These are phyloP conservation scores for Cerastis rubricosa DNA, from an alignment of 2,888 invertebrate genomes.

Conservation along the genomic window DNA sequence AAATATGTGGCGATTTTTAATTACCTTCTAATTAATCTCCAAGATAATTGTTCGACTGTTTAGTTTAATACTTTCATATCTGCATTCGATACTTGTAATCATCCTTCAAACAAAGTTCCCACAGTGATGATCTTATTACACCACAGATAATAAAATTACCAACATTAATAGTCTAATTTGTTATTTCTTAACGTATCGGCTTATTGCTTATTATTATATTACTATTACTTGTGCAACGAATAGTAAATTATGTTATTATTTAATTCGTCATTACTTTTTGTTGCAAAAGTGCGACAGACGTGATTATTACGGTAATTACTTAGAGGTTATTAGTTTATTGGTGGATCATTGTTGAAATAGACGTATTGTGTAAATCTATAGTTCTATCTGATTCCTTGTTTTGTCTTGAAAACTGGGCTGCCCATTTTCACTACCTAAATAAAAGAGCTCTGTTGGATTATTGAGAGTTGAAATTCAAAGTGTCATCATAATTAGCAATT, in stretches of 20 bases:
- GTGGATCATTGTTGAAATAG: background rate
- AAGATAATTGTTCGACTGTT: background rate
- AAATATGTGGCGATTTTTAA: background rate
- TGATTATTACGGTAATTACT: slow-evolving; percentile 38
- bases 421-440: background rate
- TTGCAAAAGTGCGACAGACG: slow-evolving; percentile 45
- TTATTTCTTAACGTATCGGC: slow-evolving; percentile 55
- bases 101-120: slow-evolving; percentile 44
- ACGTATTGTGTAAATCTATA: background rate
- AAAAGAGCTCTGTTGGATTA: background rate
- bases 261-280: slow-evolving; percentile 39
- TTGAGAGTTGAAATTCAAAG: background rate
- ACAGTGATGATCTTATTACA: slow-evolving; percentile 47
- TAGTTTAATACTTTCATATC: background rate
- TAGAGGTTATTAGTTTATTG: slow-evolving; percentile 14
- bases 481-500: background rate
- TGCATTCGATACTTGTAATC: slow-evolving; percentile 5
- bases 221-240: slow-evolving; percentile 42
- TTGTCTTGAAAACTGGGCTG: background rate
- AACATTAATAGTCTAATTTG: slow-evolving; percentile 51
- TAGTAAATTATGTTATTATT: slow-evolving; percentile 48
- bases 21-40: background rate
- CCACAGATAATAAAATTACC: slow-evolving; percentile 48
- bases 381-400: background rate
- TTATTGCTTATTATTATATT: slow-evolving; percentile 38